Conservation (phyloP, 2,888 invertebrate species). For the Plusia festucae region DNA sequence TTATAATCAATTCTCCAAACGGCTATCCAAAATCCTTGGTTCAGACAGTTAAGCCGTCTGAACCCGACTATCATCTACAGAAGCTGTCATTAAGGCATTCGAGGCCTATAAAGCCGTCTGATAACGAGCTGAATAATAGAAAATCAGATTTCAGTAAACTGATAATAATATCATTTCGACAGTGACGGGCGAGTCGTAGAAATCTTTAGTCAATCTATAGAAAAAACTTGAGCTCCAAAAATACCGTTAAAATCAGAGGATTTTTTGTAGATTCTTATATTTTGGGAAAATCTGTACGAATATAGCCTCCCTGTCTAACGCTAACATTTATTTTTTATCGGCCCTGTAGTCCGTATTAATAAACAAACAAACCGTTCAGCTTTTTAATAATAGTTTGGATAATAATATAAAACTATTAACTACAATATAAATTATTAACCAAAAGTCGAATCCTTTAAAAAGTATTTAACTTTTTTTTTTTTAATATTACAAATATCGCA, state of each 20-base stretch:
- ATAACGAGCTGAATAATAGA: conserved; percentile 52
- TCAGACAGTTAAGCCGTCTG: conserved; percentile 44
- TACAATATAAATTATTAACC: no score
- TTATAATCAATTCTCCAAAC: conserved; percentile 32
- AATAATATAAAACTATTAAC: no score
- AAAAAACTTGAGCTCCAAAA: not conserved
- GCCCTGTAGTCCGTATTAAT: no score
- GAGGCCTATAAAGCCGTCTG: conserved; percentile 45
- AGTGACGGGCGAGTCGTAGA: conserved; percentile 14
- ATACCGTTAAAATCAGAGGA: no score
- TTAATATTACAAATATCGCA: not conserved
- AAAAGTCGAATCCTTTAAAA: no score
- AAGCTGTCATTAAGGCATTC: conserved; percentile 51
- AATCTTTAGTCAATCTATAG: conserved; percentile 14
- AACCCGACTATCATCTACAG: conserved; percentile 47
- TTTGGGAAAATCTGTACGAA: no score
- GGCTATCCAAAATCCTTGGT: conserved; percentile 33
- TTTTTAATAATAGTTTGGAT: no score
- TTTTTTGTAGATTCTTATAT: no score
- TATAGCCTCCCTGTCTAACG: no score
- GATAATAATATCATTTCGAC: conserved; percentile 37
- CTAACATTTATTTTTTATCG: no score
- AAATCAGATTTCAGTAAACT: conserved; percentile 32
- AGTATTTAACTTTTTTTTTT: no score
- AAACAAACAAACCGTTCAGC: no score